Evolutionary conservation across 2,113 vertebrate genomes (phyloP).

Genomic region (Nannospalax galili): DNA sequence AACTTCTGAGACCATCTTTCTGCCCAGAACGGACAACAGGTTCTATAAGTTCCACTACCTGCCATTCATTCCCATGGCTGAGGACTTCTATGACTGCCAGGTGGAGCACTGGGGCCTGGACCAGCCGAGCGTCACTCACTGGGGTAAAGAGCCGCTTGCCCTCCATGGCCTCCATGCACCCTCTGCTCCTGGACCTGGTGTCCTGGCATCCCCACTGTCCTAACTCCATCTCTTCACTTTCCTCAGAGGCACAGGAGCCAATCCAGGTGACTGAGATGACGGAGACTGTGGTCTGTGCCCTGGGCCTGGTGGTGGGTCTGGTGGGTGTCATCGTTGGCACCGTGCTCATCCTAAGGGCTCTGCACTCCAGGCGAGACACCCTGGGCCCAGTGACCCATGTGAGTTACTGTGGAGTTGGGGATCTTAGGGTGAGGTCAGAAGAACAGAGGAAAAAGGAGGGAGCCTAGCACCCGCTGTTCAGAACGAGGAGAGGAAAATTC

Average conservation of each 20-base stretch:
- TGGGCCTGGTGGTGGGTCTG: slow-evolving; percentile 68
- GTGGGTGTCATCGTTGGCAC: slow-evolving; percentile 28
- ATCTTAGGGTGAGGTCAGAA: not conserved
- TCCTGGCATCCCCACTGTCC: too few species aligned
- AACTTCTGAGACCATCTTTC: not conserved
- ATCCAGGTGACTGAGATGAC: too few species aligned
- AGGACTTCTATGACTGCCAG: slow-evolving; percentile 83
- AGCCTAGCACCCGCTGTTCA: fast-evolving
- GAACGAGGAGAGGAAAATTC: not conserved
- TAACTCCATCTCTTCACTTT: too few species aligned
- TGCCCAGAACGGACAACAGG: fast-evolving
- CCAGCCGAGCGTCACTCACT: not conserved
- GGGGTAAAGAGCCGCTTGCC: not conserved
- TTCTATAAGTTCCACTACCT: slow-evolving; percentile 51
- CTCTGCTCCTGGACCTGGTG: fast-evolving
- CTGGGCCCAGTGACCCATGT: not conserved
- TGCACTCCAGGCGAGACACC: not conserved
- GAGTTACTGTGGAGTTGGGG: not conserved
- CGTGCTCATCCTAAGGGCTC: slow-evolving; percentile 34
- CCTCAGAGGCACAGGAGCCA: too few species aligned
- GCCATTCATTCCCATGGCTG: slow-evolving; percentile 29
- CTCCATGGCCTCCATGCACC: too few species aligned
- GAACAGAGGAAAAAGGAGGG: fast-evolving
- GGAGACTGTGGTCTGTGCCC: too few species aligned
- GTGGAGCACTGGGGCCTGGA: too few species aligned